phyloP scores from a whole-genome alignment of 2,113 vertebrate genomes.

The Heterotilapia buettikoferi region DNA sequence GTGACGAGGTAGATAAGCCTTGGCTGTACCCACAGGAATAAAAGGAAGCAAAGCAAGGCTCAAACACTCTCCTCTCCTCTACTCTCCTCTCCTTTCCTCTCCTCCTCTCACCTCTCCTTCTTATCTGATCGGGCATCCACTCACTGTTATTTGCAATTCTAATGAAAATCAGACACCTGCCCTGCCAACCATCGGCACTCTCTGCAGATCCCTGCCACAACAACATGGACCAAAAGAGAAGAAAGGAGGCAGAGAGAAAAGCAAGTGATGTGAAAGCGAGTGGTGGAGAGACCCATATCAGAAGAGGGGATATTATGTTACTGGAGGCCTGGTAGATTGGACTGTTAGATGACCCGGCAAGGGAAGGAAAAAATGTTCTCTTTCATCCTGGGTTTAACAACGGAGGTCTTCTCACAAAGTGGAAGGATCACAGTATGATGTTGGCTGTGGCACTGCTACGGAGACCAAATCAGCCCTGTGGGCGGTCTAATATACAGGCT shows the following conservation, averaged over 20 bases:
- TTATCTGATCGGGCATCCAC: constrained; percentile 83
- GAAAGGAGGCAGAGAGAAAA: constrained; percentile 36
- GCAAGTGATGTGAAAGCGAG: constrained; percentile 27
- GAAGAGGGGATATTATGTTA: constrained; percentile 72
- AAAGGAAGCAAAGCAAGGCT: constrained; percentile 37
- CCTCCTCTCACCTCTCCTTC: constrained; percentile 52
- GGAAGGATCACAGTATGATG: constrained; percentile 65
- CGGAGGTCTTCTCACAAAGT: constrained; percentile 70
- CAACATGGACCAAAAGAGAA: constrained; percentile 36
- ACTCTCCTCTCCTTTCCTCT: neutral
- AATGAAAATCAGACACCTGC: constrained; percentile 93
- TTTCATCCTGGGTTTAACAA: constrained; percentile 71
- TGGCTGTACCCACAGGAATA: constrained; percentile 20
- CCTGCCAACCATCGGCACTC: constrained; percentile 74
- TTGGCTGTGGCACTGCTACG: constrained; percentile 49
- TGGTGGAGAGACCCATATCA: constrained; percentile 58
- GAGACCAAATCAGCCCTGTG: constrained; percentile 56
- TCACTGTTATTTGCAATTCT: constrained; percentile 84
- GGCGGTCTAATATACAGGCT: constrained; percentile 44
- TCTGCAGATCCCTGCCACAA: constrained; percentile 67
- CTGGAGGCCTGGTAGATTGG: constrained; percentile 66
- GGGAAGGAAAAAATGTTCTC: constrained; percentile 67
- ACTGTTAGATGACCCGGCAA: constrained; percentile 73
- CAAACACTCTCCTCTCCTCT: constrained; percentile 13
- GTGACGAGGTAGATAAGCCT: constrained; percentile 33